Base-by-base conservation (phyloP, 2,888 invertebrate species). In the Resseliella maxima region DNA sequence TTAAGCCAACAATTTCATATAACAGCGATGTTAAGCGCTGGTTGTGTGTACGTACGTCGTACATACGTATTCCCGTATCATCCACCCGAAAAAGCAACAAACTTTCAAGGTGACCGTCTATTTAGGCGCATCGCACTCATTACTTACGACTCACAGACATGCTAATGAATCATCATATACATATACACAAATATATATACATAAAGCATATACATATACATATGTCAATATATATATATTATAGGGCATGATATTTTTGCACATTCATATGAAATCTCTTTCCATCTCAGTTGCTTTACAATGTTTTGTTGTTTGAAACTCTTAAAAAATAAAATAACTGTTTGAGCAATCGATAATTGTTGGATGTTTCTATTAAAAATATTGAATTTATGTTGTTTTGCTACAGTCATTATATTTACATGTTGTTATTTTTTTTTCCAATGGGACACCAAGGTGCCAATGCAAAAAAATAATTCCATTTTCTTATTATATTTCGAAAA, bases 101-200 rank as follows among this genome's bases (percentile, higher is more conserved):
- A 85, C 85, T 85, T 45, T 85, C 85, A 85, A 85, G 85, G 85
- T 85, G 85, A 85, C 85, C 85, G 85, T 41, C 41, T 45, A 45
- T 85, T 85, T 85, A 85, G 85, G 85, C 85, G 85, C 85, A 85
- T 85, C 85, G 85, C 85, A 85, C 85, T 85, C 85, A 45, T 45
- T 85, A 46, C 85, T 45, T 85, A 85, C 85, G 85, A 85, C 85
- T 85, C 85, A 83, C 45, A 85, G 45, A 45, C 85, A 85, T 85
- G 85, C 45, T 45, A 85, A 45, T 85, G 85, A 85, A 45, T 85
- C 85, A 85, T 45, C 85, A 85, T 31, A n/a, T n/a, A n/a, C n/a
- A n/a, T n/a, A n/a, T n/a, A n/a, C n/a, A n/a, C n/a, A n/a, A n/a
- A n/a, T n/a, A n/a, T n/a, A n/a, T 46, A 46, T 85, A 45, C n/a